A percentile compares a stretch with the other conserved stretches of the same genome.
phyloP scores from a whole-genome alignment of 2,113 vertebrate genomes.

The Phodopus roborovskii region DNA sequence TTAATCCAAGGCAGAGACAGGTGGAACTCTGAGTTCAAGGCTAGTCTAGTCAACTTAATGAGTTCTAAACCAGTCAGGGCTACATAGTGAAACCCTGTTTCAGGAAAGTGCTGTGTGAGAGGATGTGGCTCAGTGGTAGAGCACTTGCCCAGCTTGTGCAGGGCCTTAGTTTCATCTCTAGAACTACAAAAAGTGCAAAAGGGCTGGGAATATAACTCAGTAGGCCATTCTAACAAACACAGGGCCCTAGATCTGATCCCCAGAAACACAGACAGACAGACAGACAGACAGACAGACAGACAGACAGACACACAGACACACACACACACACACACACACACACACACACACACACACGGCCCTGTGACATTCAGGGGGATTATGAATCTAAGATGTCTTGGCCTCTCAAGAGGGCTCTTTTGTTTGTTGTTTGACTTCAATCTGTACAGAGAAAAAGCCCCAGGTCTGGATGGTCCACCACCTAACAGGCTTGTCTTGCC shows the following conservation, averaged over 20 bases:
- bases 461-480: background rate
- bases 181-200: background rate
- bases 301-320: too few species aligned
- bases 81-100: background rate
- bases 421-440: background rate
- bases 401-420: background rate
- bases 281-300: too few species aligned
- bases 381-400: background rate
- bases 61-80: background rate
- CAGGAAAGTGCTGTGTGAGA: background rate
- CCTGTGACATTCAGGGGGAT: background rate
- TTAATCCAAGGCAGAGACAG: background rate
- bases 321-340: too few species aligned
- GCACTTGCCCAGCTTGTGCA: background rate
- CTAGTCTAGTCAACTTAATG: background rate
- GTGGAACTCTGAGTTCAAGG: background rate
- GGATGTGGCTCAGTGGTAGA: background rate
- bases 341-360: background rate
- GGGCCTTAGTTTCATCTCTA: background rate
- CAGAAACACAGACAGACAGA: too few species aligned
- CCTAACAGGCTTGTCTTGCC: background rate
- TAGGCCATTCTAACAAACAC: background rate
- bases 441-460: background rate
- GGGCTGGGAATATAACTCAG: background rate
- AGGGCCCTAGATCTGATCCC: too few species aligned